phyloP scores from a whole-genome alignment of 1,140 invertebrate species.

The Pentalonia nigronervosa region DNA sequence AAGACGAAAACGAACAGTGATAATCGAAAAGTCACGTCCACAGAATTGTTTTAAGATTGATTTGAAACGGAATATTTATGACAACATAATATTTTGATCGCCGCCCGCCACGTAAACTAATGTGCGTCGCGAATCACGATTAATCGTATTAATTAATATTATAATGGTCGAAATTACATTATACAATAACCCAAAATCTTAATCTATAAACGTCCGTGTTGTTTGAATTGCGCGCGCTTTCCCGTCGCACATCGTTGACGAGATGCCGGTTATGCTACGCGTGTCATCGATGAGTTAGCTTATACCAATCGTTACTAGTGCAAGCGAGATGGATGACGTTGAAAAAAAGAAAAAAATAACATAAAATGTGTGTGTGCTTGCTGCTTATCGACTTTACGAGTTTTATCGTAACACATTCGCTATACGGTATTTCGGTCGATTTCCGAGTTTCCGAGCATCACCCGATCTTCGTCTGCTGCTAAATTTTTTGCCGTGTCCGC shows the following conservation, averaged over 20 bases:
- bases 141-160: no score
- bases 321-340: neutral
- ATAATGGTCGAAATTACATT: no score
- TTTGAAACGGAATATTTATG: no score
- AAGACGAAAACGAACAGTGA: no score
- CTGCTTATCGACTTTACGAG: constrained; percentile 50
- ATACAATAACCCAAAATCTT: no score
- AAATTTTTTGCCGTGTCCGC: neutral
- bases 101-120: no score
- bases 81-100: no score
- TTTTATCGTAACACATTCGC: constrained; percentile 39
- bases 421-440: neutral
- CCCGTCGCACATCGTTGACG: neutral
- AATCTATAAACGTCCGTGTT: neutral
- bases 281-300: neutral
- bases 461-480: neutral
- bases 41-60: no score
- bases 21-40: no score
- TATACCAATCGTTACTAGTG: neutral
- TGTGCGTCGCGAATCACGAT: no score
- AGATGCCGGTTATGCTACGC: constrained; percentile 31
- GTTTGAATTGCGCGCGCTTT: constrained; percentile 38
- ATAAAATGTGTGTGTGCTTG: neutral
- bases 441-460: neutral
- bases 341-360: neutral